Evolutionary conservation across 2,888 invertebrate genomes (phyloP).

Genomic region (Zaprionus obscuricornis): DNA sequence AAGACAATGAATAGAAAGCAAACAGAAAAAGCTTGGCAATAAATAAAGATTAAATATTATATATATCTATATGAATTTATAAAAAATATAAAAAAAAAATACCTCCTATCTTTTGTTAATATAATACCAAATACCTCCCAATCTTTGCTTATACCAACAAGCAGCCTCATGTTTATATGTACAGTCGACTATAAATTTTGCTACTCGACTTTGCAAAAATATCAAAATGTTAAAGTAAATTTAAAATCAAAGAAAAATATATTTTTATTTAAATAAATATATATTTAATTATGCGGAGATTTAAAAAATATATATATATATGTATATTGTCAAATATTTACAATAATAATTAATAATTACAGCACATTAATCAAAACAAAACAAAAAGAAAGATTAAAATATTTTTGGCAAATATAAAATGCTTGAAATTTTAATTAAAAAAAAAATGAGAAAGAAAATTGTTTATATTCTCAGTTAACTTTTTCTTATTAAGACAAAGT

Average conservation of each 20-base stretch:
- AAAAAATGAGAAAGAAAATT: background rate
- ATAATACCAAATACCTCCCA: no score
- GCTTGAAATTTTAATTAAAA: background rate
- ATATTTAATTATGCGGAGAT: no score
- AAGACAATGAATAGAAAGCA: slow-evolving; percentile 36
- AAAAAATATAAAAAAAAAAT: slow-evolving; percentile 23
- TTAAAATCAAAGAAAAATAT: no score
- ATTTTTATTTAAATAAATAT: no score
- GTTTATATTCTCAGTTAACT: background rate
- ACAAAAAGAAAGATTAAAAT: background rate
- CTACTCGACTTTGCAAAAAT: slow-evolving; percentile 14
- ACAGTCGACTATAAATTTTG: no score
- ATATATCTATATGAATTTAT: slow-evolving; percentile 11
- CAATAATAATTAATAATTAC: no score
- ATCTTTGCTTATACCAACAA: background rate
- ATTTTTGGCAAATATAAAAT: background rate
- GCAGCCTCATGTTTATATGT: no score
- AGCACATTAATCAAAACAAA: background rate
- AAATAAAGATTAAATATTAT: background rate
- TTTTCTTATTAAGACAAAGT: no score
- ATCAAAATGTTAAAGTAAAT: no score
- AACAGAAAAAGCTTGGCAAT: slow-evolving; percentile 9
- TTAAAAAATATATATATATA: no score
- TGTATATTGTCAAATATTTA: no score
- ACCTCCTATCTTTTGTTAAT: slow-evolving; percentile 6